Percentiles rank a stretch among this genome's conserved stretches.
Conservation (phyloP, 2,113 vertebrate species). For the Spea bombifrons region DNA sequence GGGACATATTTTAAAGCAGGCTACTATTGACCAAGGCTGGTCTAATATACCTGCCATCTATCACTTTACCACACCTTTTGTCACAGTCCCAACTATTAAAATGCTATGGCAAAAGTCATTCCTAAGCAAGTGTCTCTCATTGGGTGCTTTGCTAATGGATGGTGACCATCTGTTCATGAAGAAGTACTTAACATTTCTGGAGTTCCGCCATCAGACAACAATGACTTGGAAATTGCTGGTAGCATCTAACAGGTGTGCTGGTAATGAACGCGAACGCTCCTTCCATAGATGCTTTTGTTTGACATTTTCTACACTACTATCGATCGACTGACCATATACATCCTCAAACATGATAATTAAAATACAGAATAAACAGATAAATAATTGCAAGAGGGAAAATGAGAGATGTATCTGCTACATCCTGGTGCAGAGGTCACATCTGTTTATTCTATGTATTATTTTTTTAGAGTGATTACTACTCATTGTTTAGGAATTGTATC, state of each 20-base stretch:
- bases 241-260: neutral
- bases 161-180: conserved; percentile 38
- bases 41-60: no score
- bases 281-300: conserved; percentile 8
- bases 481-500: no score
- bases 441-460: no score
- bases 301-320: conserved; percentile 4
- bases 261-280: conserved; percentile 4
- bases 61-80: no score
- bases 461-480: no score
- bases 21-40: no score
- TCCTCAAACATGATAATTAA: neutral
- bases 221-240: conserved; percentile 16
- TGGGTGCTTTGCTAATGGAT: conserved; percentile 29
- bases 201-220: conserved; percentile 21
- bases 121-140: conserved; percentile 13
- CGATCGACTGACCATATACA: neutral
- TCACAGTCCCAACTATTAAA: conserved; percentile 30
- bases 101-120: conserved; percentile 5
- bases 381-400: no score
- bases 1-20: no score
- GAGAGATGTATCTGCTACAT: no score
- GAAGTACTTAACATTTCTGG: neutral
- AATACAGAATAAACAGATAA: neutral
- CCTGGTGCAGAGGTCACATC: no score